Evolutionary conservation across 2,797 vertebrate genomes (phyloP).

Genomic region (Gobionotothen gibberifrons): DNA sequence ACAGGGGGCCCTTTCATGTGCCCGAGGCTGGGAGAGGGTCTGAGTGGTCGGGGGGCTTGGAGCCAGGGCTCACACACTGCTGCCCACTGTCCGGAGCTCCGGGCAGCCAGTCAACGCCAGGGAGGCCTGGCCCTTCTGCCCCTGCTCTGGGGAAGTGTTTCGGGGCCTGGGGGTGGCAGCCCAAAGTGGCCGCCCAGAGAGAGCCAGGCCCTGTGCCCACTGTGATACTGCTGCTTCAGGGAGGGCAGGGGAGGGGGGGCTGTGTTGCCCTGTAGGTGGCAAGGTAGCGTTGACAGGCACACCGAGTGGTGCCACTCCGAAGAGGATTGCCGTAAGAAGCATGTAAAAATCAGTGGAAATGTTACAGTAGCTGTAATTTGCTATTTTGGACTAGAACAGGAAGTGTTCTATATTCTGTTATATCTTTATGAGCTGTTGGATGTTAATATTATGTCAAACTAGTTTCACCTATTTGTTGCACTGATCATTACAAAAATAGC

Average conservation of each 20-base stretch:
- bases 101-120: conserved; percentile 87
- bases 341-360: conserved; percentile 20
- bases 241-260: conserved; percentile 43
- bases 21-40: conserved; percentile 83
- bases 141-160: conserved; percentile 86
- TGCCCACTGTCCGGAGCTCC: conserved; percentile 84
- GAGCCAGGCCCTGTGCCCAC: conserved; percentile 77
- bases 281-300: conserved; percentile 73
- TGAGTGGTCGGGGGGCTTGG: conserved; percentile 86
- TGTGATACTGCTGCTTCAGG: conserved; percentile 53
- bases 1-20: conserved; percentile 88
- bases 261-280: conserved; percentile 70
- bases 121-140: conserved; percentile 84
- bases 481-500: background rate
- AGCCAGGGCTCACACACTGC: conserved; percentile 87
- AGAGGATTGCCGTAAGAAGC: conserved; percentile 23
- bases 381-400: conserved; percentile 18
- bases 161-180: conserved; percentile 77
- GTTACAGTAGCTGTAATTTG: conserved; percentile 6
- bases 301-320: conserved; percentile 66
- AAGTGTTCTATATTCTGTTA: background rate
- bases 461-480: background rate
- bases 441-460: background rate
- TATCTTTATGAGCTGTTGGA: background rate
- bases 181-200: conserved; percentile 86